Conservation (phyloP, 2,797 vertebrate species). For the Fistularia tabacaria region DNA sequence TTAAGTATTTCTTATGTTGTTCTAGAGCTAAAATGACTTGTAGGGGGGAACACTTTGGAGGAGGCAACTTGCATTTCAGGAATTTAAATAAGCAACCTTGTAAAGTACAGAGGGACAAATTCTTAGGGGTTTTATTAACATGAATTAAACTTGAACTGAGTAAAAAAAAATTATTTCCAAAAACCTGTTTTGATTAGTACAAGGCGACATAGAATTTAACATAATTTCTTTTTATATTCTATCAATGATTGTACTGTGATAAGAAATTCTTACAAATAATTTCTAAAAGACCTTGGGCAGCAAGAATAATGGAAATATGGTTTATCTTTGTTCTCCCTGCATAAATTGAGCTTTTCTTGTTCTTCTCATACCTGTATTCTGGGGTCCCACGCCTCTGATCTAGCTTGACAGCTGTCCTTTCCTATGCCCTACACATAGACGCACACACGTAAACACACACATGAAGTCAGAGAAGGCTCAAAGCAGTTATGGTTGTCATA, state of each 20-base stretch:
- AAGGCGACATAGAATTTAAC: not conserved
- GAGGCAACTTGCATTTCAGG: too few relatives aligned
- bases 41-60: too few relatives aligned
- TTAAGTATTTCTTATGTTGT: not conserved
- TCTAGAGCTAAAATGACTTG: too few relatives aligned
- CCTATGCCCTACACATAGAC: conserved; percentile 2
- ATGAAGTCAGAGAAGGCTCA: not conserved
- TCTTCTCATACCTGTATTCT: conserved; percentile 25
- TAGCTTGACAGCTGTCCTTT: conserved; percentile 41
- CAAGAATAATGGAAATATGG: conserved; percentile 3
- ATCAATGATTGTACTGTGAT: conserved; percentile 1
- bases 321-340: conserved; percentile 12
- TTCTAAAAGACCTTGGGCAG: conserved; percentile 2
- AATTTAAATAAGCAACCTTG: not conserved
- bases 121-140: not conserved
- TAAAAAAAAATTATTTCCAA: not conserved
- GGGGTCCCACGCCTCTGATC: conserved; percentile 25
- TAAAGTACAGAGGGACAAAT: not conserved
- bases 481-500: too few relatives aligned
- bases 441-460: conserved; percentile 9
- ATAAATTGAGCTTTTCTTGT: conserved; percentile 7
- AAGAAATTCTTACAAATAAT: conserved; percentile 6
- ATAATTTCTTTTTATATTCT: not conserved
- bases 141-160: not conserved
- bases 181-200: not conserved